These are phyloP conservation scores for Peromyscus attwateri DNA, from an alignment of 2,797 vertebrate genomes.

Conservation along the genomic window DNA sequence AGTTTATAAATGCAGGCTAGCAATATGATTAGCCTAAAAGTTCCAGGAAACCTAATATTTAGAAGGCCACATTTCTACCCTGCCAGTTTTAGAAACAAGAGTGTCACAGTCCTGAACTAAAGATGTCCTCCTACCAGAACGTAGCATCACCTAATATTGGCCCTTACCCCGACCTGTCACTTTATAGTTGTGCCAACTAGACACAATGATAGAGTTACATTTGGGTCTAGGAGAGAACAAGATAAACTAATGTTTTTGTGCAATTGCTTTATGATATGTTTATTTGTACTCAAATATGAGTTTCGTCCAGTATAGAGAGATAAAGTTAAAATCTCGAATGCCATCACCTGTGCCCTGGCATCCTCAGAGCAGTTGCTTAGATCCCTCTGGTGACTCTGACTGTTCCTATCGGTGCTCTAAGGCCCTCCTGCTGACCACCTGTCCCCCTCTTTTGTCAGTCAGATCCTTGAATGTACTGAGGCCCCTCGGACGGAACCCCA, in stretches of 20 bases:
- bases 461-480: background rate
- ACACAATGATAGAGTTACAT: background rate
- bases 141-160: background rate
- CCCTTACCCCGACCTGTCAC: background rate
- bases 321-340: background rate
- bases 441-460: background rate
- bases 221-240: background rate
- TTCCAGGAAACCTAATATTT: background rate
- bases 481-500: background rate
- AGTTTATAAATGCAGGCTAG: background rate
- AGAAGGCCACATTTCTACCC: background rate
- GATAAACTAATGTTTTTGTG: background rate
- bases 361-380: background rate
- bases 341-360: background rate
- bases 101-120: background rate
- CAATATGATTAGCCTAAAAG: constrained; percentile 4
- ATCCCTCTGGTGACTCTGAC: background rate
- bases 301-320: constrained; percentile 11
- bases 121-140: background rate
- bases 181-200: background rate
- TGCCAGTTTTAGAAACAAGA: background rate
- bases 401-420: rapidly evolving
- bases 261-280: background rate
- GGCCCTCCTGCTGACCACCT: background rate
- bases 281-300: background rate